phyloP scores from a whole-genome alignment of 2,797 vertebrate genomes.

The Leuciscus waleckii region DNA sequence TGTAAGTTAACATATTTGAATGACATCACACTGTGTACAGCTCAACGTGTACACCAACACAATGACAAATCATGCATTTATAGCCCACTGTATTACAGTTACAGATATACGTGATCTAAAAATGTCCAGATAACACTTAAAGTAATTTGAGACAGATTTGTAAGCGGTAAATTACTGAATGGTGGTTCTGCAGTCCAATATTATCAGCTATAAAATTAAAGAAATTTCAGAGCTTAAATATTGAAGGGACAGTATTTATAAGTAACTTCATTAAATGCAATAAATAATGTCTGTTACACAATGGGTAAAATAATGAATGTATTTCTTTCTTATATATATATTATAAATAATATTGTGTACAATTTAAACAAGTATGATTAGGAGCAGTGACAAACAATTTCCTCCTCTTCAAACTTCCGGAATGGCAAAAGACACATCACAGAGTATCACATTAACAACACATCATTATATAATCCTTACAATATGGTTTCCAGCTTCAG shows the following conservation, averaged over 20 bases:
- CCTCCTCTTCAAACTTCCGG: not conserved
- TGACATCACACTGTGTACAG: slow-evolving; percentile 1
- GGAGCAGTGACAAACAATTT: not conserved
- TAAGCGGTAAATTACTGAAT: not conserved
- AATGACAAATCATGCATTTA: slow-evolving; percentile 1
- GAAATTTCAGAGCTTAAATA: not conserved
- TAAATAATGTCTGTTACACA: slow-evolving; percentile 3
- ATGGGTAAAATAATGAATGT: not conserved
- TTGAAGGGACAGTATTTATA: not conserved
- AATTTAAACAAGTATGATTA: slow-evolving; percentile 3
- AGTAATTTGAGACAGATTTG: not conserved
- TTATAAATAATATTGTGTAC: not conserved
- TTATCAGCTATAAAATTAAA: not conserved
- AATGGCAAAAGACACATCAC: slow-evolving; percentile 4
- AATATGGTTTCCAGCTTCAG: slow-evolving; percentile 6
- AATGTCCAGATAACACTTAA: not conserved
- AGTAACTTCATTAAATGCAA: not conserved
- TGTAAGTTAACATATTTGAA: slow-evolving; percentile 16
- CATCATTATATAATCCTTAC: slow-evolving; percentile 5
- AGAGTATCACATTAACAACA: slow-evolving; percentile 13
- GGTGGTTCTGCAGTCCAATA: not conserved
- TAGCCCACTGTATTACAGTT: slow-evolving; percentile 15
- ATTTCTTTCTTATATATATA: not conserved
- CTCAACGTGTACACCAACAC: not conserved
- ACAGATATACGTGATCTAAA: not conserved